Percentiles rank a stretch among this genome's conserved stretches.
Evolutionary conservation across 2,113 vertebrate species (phyloP).

Genomic region (Baryphthengus martii): DNA sequence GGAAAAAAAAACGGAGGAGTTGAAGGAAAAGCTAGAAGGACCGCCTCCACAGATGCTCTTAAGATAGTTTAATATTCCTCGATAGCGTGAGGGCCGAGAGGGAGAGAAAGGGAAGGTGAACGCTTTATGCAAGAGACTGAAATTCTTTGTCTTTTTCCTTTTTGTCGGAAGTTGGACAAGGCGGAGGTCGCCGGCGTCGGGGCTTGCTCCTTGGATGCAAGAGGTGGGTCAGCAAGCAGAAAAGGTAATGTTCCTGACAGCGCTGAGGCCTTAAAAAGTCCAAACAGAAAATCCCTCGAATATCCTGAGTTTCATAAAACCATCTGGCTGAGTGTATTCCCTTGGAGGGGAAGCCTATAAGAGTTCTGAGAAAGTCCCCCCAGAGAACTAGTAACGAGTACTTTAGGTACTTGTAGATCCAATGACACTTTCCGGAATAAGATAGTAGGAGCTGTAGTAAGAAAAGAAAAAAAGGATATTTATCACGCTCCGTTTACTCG

Average conservation of each 20-base stretch:
- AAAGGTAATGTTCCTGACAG: conserved; percentile 51
- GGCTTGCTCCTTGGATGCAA: conserved; percentile 1
- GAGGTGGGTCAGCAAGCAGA: conserved; percentile 9
- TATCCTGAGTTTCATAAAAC: not conserved
- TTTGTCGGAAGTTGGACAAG: conserved; percentile 20
- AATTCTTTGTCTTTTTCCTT: not conserved
- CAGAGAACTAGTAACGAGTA: not conserved
- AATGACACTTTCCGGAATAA: not conserved
- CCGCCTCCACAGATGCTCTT: not conserved
- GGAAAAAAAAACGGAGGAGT: not conserved
- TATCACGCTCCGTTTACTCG: not conserved
- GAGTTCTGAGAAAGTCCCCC: not conserved
- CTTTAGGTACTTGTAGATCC: not conserved
- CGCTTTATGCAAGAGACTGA: not conserved
- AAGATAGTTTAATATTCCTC: not conserved
- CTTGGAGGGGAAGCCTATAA: not conserved
- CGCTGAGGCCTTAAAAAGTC: not conserved
- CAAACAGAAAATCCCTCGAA: not conserved
- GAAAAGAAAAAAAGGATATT: not conserved
- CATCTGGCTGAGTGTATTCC: fast-evolving
- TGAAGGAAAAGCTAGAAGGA: not conserved
- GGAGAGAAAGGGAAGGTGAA: not conserved
- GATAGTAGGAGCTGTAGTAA: not conserved
- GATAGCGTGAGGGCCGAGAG: not conserved
- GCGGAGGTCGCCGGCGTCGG: not conserved